These are phyloP conservation scores for Nothocercus julius DNA, from an alignment of 2,113 vertebrate species.

Conservation along the genomic window DNA sequence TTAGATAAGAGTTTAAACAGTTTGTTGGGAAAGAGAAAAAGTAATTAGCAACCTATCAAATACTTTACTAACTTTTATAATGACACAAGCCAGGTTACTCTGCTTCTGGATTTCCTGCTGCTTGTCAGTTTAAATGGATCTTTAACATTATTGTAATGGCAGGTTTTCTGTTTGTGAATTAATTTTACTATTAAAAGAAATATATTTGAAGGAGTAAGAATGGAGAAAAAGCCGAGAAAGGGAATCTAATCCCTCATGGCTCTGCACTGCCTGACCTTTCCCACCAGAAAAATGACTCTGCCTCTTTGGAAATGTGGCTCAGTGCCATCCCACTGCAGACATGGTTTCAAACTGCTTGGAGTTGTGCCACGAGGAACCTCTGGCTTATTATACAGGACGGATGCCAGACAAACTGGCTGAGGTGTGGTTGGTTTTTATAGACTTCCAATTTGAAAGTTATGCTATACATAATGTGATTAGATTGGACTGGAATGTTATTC, in stretches of 20 bases:
- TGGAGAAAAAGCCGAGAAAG: constrained; percentile 10
- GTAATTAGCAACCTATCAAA: not conserved
- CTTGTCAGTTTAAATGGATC: constrained; percentile 26
- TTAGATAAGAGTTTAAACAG: not conserved
- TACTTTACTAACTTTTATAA: constrained; percentile 34
- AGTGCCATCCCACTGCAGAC: constrained; percentile 51
- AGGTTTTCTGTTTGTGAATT: constrained; percentile 55
- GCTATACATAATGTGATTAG: constrained; percentile 72
- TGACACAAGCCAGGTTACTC: constrained; percentile 15
- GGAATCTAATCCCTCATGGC: constrained; percentile 19
- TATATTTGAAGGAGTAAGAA: not conserved
- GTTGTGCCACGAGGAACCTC: constrained; percentile 27
- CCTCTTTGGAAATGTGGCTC: constrained; percentile 62
- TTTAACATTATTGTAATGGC: constrained; percentile 37
- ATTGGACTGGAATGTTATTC: constrained; percentile 69
- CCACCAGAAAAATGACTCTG: constrained; percentile 64
- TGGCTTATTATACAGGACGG: constrained; percentile 53
- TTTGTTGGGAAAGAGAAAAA: not conserved
- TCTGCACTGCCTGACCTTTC: constrained; percentile 64
- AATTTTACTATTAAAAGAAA: constrained; percentile 58
- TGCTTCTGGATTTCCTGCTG: constrained; percentile 17
- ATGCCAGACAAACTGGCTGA: constrained; percentile 70
- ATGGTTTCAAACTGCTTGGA: constrained; percentile 66
- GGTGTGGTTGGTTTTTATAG: constrained; percentile 66
- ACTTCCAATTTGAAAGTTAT: constrained; percentile 68